Evolutionary conservation across 2,797 vertebrate genomes (phyloP).

Genomic region (Labeo calbasu): DNA sequence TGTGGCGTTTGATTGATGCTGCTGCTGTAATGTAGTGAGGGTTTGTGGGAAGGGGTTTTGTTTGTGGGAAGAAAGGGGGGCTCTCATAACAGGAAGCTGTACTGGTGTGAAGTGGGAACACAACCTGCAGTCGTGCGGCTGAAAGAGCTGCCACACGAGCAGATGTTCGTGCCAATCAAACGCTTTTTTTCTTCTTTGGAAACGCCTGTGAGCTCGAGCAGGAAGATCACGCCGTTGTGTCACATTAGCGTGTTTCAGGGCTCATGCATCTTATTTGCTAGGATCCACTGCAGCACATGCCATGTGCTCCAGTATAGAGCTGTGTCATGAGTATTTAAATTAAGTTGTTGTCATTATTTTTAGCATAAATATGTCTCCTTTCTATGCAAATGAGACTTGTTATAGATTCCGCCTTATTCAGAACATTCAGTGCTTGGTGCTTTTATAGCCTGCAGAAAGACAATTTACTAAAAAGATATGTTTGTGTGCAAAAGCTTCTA

Average conservation of each 20-base stretch:
- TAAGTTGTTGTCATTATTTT: neutral
- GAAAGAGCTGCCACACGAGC: constrained; percentile 7
- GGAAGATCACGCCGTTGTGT: neutral
- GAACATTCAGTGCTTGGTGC: neutral
- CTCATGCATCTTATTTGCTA: neutral
- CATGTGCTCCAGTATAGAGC: neutral
- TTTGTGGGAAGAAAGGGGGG: neutral
- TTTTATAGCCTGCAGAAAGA: too few relatives aligned
- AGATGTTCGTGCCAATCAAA: constrained; percentile 8
- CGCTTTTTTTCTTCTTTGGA: neutral
- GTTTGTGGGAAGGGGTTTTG: neutral
- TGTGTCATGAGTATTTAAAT: neutral
- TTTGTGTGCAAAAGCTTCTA: too few relatives aligned
- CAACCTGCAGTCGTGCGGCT: neutral
- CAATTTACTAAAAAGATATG: too few relatives aligned
- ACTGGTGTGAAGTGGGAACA: constrained; percentile 15
- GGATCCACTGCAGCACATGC: neutral
- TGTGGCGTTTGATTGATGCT: constrained; percentile 31
- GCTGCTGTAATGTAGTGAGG: neutral
- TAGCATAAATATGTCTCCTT: neutral
- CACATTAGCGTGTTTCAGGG: neutral
- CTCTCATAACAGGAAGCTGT: neutral
- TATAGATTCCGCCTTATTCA: neutral
- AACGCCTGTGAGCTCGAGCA: neutral
- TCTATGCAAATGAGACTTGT: neutral